Conservation (phyloP, 2,888 invertebrate genomes). For the Gisinianus flammeolus region DNA sequence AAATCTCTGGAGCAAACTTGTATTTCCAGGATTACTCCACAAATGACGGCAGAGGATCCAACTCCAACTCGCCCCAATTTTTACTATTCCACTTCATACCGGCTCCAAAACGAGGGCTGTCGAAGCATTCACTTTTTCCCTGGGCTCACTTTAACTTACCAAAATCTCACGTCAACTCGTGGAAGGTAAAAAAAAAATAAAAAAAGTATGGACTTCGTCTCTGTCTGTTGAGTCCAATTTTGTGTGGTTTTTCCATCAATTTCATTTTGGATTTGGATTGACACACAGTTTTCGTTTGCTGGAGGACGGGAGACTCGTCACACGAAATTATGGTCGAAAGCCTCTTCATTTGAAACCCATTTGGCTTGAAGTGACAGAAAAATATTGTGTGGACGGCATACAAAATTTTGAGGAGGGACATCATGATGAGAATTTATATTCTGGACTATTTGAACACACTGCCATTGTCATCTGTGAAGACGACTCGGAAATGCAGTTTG, state of each 20-base stretch:
- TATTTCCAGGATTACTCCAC: not conserved
- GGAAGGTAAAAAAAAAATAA: too few species aligned
- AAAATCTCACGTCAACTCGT: too few species aligned
- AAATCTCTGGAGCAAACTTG: not conserved
- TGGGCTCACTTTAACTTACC: too few species aligned
- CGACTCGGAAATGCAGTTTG: not conserved
- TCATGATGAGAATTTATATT: not conserved
- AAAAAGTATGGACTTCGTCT: too few species aligned
- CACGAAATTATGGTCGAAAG: not conserved
- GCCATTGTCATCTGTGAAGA: not conserved
- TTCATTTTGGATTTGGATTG: too few species aligned
- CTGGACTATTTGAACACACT: not conserved
- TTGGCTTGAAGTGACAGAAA: not conserved
- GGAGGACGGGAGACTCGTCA: slow-evolving; percentile 15
- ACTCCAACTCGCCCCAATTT: too few species aligned
- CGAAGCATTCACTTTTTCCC: too few species aligned
- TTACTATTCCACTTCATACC: not conserved
- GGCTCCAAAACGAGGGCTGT: too few species aligned
- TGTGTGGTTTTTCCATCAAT: too few species aligned
- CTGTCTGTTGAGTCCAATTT: too few species aligned
- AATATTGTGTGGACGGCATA: slow-evolving; percentile 15
- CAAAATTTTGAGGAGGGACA: not conserved
- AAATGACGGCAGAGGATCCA: too few species aligned
- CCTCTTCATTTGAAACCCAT: not conserved
- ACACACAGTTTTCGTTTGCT: slow-evolving; percentile 29